A percentile compares a stretch with the other conserved stretches of the same genome.
phyloP scores from a whole-genome alignment of 1,140 invertebrate genomes.

The Pseudoatta argentina region DNA sequence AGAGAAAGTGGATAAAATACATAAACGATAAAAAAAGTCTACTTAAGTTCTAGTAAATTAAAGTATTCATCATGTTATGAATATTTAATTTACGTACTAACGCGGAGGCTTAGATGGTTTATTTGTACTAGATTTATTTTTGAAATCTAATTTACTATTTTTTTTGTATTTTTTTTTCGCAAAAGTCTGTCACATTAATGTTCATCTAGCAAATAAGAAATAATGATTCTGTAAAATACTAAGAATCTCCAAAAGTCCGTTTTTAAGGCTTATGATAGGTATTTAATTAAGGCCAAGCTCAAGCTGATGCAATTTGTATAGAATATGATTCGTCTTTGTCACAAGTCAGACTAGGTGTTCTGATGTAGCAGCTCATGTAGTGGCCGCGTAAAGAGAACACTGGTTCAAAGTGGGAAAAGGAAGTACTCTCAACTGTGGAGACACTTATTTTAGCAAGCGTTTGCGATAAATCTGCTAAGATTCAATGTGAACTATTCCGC shows the following conservation, averaged over 20 bases:
- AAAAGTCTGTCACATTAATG: not conserved
- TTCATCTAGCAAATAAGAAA: not conserved
- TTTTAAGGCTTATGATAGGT: slow-evolving; percentile 27
- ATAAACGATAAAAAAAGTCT: too few species aligned
- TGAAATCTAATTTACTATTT: too few species aligned
- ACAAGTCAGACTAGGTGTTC: slow-evolving; percentile 13
- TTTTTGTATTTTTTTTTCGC: not conserved
- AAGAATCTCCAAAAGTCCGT: not conserved
- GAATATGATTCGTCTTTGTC: not conserved
- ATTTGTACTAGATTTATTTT: too few species aligned
- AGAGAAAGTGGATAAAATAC: too few species aligned
- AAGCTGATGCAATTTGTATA: not conserved
- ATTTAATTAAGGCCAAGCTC: slow-evolving; percentile 47
- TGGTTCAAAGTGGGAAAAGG: slow-evolving; percentile 24
- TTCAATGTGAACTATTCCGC: slow-evolving; percentile 26
- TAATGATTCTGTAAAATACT: not conserved
- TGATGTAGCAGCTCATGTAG: slow-evolving; percentile 14
- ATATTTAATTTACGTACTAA: too few species aligned
- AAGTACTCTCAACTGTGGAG: slow-evolving; percentile 28
- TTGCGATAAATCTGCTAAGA: slow-evolving; percentile 62
- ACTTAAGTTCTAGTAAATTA: too few species aligned
- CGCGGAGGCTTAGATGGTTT: too few species aligned
- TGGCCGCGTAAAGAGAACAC: slow-evolving; percentile 23
- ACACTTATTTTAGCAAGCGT: slow-evolving; percentile 61
- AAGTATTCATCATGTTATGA: too few species aligned